Conservation (phyloP, 2,113 vertebrate genomes). For the Vulpes ferrilata region DNA sequence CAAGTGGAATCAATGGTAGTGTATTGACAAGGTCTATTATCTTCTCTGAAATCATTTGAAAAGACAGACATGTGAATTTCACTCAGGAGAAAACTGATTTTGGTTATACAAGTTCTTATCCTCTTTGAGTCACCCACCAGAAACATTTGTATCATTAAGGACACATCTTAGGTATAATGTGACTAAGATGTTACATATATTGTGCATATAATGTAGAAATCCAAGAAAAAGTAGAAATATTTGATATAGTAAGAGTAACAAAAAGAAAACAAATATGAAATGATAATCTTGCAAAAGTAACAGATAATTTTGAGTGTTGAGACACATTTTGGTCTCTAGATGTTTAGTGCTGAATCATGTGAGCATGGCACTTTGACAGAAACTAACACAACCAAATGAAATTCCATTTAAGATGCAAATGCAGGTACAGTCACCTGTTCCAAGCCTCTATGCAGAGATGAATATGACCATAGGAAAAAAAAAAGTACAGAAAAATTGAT, state of each 20-base stretch:
- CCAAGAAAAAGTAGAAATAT: neutral
- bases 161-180: neutral
- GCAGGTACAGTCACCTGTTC: neutral
- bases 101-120: constrained; percentile 5
- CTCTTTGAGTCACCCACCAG: neutral
- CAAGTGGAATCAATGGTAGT: constrained; percentile 58
- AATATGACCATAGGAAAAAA: neutral
- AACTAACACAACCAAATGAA: neutral
- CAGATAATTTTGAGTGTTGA: constrained; percentile 26
- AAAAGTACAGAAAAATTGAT: neutral
- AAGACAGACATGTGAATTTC: constrained; percentile 56
- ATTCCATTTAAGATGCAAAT: neutral
- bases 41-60: constrained; percentile 69
- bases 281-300: neutral
- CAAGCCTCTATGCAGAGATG: neutral
- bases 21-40: constrained; percentile 69
- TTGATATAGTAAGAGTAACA: constrained; percentile 2
- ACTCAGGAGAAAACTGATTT: constrained; percentile 47
- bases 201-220: neutral
- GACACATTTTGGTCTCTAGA: neutral
- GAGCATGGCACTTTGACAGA: neutral
- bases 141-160: neutral
- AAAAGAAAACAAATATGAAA: neutral
- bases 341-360: neutral
- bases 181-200: neutral